Evolutionary conservation across 1,140 invertebrate species (phyloP), one percentile per base, ranked within the genome.

Genomic region (Goniozus legneri): DNA sequence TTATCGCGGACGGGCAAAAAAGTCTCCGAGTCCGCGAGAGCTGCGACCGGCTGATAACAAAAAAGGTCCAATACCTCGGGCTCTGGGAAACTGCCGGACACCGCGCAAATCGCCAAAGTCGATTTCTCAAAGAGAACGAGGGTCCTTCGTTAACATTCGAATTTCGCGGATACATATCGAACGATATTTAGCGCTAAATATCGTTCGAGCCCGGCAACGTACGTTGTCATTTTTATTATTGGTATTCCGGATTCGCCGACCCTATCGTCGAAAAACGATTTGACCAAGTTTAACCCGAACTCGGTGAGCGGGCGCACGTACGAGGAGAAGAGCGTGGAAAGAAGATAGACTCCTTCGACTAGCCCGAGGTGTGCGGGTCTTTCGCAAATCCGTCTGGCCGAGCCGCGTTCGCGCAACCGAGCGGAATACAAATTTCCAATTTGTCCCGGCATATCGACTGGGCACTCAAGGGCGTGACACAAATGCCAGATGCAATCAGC

Each of bases 401-500:
- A n/a, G n/a, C n/a, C n/a, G n/a, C n/a, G n/a, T n/a, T 58, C 47
- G 59, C 42, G 52, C 41, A 47, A 50, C 54, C 58, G 61, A 51
- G 15, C 59, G 53, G 73, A 75, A 76, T 76, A 76, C 65, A 65
- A 75, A 76, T 71, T 67, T 52, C 61, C 69, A 69, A 70, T 74
- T 71, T 67, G 58, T 66, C 50, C 55, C 54, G 73, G 67, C 72
- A 75, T 75, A 76, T 76, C 73, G 72, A 66, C 72, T 69, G 58
- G 65, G 60, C 65, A 73, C 70, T 76, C 69, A 66, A 70, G 69
- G 56, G 72, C 73, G 73, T 76, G 73, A 76, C 73, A 75, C 68
- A 76, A 76, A 76, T 76, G 72, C 73, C 64, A 71, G 70, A 76
- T 76, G 72, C 70, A 76, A 76, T 75, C 73, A 76, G 45, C 62